These are phyloP conservation scores for Trichonephila clavipes DNA, from an alignment of 1,140 invertebrate genomes.

Conservation along the genomic window DNA sequence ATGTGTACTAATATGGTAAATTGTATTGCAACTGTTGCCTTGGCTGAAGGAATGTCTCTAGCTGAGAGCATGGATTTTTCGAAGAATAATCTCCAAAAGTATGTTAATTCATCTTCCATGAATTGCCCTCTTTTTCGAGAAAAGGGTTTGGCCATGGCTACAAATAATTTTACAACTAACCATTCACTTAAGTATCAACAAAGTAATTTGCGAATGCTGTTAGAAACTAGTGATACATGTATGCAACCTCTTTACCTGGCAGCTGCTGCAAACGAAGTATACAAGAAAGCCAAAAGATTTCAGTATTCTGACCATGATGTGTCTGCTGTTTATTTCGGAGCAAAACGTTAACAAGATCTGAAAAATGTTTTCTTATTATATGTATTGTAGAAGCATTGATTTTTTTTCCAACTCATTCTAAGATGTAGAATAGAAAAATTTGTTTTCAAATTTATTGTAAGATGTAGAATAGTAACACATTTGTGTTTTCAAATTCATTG, in stretches of 20 bases:
- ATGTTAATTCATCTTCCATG: constrained; percentile 91
- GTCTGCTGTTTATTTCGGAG: constrained; percentile 93
- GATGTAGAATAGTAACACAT: no score
- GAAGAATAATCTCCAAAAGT: constrained; percentile 93
- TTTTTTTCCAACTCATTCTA: no score
- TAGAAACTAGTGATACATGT: constrained; percentile 91
- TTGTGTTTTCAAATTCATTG: no score
- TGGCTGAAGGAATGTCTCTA: constrained; percentile 95
- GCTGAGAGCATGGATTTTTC: constrained; percentile 94
- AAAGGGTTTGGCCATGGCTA: constrained; percentile 91
- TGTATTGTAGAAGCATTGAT: no score
- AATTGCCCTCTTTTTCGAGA: constrained; percentile 90
- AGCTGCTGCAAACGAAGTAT: constrained; percentile 95
- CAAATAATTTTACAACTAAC: constrained; percentile 89
- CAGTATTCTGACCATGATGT: constrained; percentile 96
- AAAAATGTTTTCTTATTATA: background rate
- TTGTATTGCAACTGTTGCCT: constrained; percentile 91
- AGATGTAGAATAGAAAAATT: no score
- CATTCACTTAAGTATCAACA: constrained; percentile 95
- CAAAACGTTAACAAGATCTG: constrained; percentile 83
- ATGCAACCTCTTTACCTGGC: constrained; percentile 96
- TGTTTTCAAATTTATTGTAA: no score
- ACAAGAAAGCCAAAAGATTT: constrained; percentile 95
- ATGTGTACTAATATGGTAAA: constrained; percentile 93
- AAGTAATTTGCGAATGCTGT: constrained; percentile 93